Base-by-base conservation (phyloP, 2,888 invertebrate genomes). In the Cremastinae sp. region DNA sequence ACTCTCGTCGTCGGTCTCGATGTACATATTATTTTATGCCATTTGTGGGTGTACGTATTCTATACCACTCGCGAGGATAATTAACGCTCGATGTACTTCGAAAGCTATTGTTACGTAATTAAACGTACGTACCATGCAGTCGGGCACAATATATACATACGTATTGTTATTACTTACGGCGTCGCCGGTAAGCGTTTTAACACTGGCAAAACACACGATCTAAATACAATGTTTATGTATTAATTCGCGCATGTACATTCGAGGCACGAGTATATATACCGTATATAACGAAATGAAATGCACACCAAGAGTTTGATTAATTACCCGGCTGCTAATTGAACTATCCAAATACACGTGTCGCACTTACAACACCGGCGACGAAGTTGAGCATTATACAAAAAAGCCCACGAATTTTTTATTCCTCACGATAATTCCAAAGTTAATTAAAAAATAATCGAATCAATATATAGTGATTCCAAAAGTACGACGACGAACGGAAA, bases 61-160 rank as follows among this genome's bases (percentile, higher is more conserved):
- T 41, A 9, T 43, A 20, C 16, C 43, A 59, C 53, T 51, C 41
- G 51, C n/a, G 43, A 43, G 53, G 47, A 64, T 74, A 74, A 69
- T 62, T 69, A 69, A 51, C 56, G 43, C 64, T 62, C 36, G 51
- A 51, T 69, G 43, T 49, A 74, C 58, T 49, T 16, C 20, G 20
- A 51, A 49, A 58, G 58, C 58, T 53, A 64, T 70, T 70, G 74
- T 70, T 75, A 59, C 65, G 53, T 70, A 75, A 75, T 75, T 75
- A 69, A 75, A 70, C 28, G 47, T 70, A 59, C 12, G 59, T 58
- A 22, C 1, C 0, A 20, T 58, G 20, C 16, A 43, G 38, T 43
- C 16, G 8, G 38, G 49, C 28, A 49, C 47, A 10, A 18, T 16
- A 2, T 12, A 62, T 28, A 49, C n/a, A 36, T 10, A 56, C 20